Conservation (phyloP, 2,797 vertebrate genomes). For the Diceros bicornis region DNA sequence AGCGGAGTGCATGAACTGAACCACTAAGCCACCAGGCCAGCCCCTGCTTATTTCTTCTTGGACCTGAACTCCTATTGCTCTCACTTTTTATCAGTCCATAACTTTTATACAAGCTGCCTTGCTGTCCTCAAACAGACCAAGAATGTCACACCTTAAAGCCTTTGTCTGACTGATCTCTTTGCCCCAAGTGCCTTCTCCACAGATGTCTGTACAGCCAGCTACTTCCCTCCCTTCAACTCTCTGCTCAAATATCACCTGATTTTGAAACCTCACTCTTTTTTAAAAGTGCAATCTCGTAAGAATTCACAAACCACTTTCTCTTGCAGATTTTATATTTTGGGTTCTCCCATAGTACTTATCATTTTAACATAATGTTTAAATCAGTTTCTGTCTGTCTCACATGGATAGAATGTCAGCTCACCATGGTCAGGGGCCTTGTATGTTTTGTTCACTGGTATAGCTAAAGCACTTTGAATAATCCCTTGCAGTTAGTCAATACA, state of each 20-base stretch:
- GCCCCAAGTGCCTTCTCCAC: not conserved
- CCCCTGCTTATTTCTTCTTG: not conserved
- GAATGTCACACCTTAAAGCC: not conserved
- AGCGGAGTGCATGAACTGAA: too few species aligned
- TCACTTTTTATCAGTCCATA: too few species aligned
- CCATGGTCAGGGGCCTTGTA: not conserved
- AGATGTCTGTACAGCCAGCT: not conserved
- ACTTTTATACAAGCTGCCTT: not conserved
- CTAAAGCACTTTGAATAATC: not conserved
- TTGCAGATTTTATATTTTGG: not conserved
- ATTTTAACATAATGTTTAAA: not conserved
- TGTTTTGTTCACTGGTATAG: not conserved
- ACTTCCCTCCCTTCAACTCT: not conserved
- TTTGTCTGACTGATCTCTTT: not conserved
- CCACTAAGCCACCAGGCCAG: too few species aligned
- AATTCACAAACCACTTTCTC: not conserved
- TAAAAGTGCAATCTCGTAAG: not conserved
- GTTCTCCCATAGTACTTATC: not conserved
- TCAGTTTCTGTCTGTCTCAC: not conserved
- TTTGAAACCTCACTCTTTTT: not conserved
- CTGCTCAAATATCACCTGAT: not conserved
- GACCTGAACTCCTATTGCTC: not conserved
- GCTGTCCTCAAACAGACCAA: not conserved
- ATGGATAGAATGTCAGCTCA: not conserved
- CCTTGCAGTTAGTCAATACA: not conserved